Evolutionary conservation across 1,140 invertebrate species (phyloP).

Genomic region (Hylaeus volcanicus): DNA sequence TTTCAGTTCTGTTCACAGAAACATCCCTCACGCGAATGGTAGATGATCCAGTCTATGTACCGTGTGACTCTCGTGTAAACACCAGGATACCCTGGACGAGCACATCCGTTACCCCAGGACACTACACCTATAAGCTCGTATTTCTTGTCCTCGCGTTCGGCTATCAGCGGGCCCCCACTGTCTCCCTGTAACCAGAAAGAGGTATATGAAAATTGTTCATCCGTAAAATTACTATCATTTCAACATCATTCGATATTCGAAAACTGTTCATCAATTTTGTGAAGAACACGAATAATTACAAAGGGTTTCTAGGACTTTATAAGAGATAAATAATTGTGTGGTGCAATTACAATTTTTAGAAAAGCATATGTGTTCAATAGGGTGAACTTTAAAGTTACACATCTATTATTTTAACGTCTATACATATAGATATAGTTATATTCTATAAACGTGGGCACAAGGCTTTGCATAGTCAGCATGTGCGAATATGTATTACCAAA

Average conservation of each 20-base stretch:
- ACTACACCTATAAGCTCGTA: slow-evolving; percentile 88
- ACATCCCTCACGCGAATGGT: slow-evolving; percentile 83
- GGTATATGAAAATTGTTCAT: neutral
- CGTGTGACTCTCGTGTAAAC: slow-evolving; percentile 87
- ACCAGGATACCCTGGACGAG: slow-evolving; percentile 83
- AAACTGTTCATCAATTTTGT: too few relatives aligned
- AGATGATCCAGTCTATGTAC: slow-evolving; percentile 85
- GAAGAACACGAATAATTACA: too few relatives aligned
- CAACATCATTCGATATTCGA: neutral
- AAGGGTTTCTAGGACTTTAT: too few relatives aligned
- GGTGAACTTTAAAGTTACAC: too few relatives aligned
- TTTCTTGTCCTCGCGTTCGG: slow-evolving; percentile 86
- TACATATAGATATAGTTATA: too few relatives aligned
- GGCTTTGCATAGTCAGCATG: too few relatives aligned
- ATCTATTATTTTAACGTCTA: too few relatives aligned
- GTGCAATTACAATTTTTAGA: too few relatives aligned
- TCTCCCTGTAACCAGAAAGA: slow-evolving; percentile 86
- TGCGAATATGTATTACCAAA: too few relatives aligned
- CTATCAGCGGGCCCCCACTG: slow-evolving; percentile 93
- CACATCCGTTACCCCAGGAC: slow-evolving; percentile 79
- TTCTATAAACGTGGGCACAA: too few relatives aligned
- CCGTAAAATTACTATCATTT: neutral
- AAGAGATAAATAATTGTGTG: too few relatives aligned
- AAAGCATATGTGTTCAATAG: too few relatives aligned
- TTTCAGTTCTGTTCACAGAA: slow-evolving; percentile 76